Base-by-base conservation (phyloP, 2,888 invertebrate genomes). In the Charanyca ferruginea region DNA sequence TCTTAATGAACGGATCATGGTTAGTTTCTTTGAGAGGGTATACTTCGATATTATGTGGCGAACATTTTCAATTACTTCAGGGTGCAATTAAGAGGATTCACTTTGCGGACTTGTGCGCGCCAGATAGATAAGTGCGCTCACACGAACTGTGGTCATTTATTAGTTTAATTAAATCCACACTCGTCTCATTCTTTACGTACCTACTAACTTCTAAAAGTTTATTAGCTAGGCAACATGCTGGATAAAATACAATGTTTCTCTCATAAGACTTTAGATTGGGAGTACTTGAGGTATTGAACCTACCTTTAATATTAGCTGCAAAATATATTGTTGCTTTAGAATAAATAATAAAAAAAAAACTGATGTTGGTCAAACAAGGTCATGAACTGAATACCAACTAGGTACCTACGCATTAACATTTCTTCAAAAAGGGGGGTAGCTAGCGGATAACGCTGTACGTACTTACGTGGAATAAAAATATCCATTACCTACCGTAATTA, bases 31-130 rank as follows among this genome's bases (percentile, higher is more conserved):
- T 78, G 77, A 83, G 74, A 70, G 66, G 68, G 71, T 76, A n/a
- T n/a, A 68, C 66, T 74, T 77, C 83, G 70, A 84, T 85, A 83
- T 85, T 85, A 88, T 85, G 86, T 87, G 85, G 83, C 69, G 84
- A 84, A 85, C 85, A 84, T 85, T 89, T 89, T 83, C 88, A 89
- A 90, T 91, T 89, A 90, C 88, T 90, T 84, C 78, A 73, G 81
- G 77, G 83, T 84, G 85, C 87, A 90, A 91, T 91, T 90, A 90
- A 89, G 87, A 83, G 86, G 85, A 90, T 89, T 89, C 87, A 87
- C 87, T 87, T 84, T 85, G 84, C 76, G 72, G 83, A 77, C 81
- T 48, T 70, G 74, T 18, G 80, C 72, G 81, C 80, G 75, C 80
- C 77, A 80, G 79, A 83, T 82, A 85, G 86, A 88, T 87, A 88